Evolutionary conservation across 2,888 invertebrate species (phyloP).

Genomic region (Ecdyonurus torrentis): DNA sequence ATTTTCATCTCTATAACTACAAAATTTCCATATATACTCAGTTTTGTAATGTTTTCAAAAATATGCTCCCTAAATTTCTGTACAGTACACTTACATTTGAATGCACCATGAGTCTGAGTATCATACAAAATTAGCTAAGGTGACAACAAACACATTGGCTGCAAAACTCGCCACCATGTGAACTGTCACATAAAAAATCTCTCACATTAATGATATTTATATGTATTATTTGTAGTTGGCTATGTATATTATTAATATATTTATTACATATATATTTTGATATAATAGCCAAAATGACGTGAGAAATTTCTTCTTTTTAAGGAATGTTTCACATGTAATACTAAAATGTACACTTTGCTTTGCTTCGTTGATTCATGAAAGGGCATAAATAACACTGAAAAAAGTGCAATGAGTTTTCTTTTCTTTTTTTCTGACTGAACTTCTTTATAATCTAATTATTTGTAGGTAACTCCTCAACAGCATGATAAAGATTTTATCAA

Average conservation of each 20-base stretch:
- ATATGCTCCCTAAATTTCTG: slow-evolving; percentile 10
- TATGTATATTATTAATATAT: neutral
- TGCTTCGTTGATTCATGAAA: slow-evolving; percentile 17
- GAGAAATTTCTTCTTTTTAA: slow-evolving; percentile 13
- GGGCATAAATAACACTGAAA: slow-evolving; percentile 15
- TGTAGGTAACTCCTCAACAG: slow-evolving; percentile 17
- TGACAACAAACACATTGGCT: slow-evolving; percentile 5
- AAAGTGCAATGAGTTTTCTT: slow-evolving; percentile 15
- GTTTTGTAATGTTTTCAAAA: neutral
- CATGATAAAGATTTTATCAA: slow-evolving; percentile 18
- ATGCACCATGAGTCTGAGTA: slow-evolving; percentile 17
- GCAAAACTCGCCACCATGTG: slow-evolving; percentile 10
- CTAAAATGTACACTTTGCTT: slow-evolving; percentile 15
- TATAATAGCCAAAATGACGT: slow-evolving; percentile 7
- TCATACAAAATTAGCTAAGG: slow-evolving; percentile 17
- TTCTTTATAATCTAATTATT: slow-evolving; percentile 17
- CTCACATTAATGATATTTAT: neutral
- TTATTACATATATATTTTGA: too few relatives aligned
- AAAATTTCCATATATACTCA: neutral
- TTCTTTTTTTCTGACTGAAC: slow-evolving; percentile 16
- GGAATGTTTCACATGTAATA: slow-evolving; percentile 17
- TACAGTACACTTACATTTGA: slow-evolving; percentile 16
- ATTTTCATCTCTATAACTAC: neutral
- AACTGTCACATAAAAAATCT: neutral
- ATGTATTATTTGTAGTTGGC: neutral